Evolutionary conservation across 2,888 invertebrate genomes (phyloP).

Genomic region (Anthophora plumipes): DNA sequence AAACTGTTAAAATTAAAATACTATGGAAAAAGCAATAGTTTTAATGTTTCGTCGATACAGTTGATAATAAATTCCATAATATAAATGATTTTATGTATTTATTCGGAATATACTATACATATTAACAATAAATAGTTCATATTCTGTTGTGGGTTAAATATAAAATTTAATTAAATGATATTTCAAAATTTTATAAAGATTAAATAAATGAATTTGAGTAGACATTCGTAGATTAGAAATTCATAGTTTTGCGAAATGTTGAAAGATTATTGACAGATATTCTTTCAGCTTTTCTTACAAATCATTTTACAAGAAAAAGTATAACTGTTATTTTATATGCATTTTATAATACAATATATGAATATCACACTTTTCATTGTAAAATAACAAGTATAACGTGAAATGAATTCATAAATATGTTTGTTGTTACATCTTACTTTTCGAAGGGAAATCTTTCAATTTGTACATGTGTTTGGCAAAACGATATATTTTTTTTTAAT

Average conservation of each 20-base stretch:
- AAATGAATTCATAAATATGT: slow-evolving; percentile 24
- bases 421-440: slow-evolving; percentile 9
- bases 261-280: slow-evolving; percentile 16
- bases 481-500: slow-evolving; percentile 8
- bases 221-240: slow-evolving; percentile 6
- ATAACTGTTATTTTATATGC: slow-evolving; percentile 31
- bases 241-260: neutral
- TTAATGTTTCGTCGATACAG: neutral
- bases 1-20: slow-evolving; percentile 20
- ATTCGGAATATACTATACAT: slow-evolving; percentile 16
- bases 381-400: slow-evolving; percentile 48
- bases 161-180: slow-evolving; percentile 4
- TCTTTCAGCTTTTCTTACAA: neutral
- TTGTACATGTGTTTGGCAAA: slow-evolving; percentile 35
- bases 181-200: slow-evolving; percentile 5
- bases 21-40: neutral
- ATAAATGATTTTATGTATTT: slow-evolving; percentile 16
- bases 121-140: slow-evolving; percentile 10
- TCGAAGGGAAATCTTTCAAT: neutral
- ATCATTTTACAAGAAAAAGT: slow-evolving; percentile 10
- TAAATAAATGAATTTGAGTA: neutral
- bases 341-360: slow-evolving; percentile 49
- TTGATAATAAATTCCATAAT: neutral
- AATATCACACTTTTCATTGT: slow-evolving; percentile 39
- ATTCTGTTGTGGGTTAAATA: slow-evolving; percentile 9